Conservation (phyloP, 2,113 vertebrate species). For the Crotalus helleri region DNA sequence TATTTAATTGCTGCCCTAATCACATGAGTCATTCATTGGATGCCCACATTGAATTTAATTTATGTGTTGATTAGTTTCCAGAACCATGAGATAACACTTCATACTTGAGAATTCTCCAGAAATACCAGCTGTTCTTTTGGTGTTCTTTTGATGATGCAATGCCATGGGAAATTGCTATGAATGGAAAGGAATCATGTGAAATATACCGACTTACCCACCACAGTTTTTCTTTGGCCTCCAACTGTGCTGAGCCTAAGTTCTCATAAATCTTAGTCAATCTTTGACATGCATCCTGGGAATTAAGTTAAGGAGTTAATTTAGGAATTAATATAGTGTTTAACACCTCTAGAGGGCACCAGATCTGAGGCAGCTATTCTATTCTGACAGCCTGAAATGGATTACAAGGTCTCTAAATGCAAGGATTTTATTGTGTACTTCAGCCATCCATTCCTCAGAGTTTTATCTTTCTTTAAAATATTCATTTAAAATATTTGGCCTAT, state of each 20-base stretch:
- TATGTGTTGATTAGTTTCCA: neutral
- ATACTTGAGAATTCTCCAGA: neutral
- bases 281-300: neutral
- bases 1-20: constrained; percentile 11
- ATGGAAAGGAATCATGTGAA: neutral
- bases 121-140: neutral
- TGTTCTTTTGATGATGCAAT: neutral
- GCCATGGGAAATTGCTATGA: neutral
- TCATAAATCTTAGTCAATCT: neutral
- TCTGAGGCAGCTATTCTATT: neutral
- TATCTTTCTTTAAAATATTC: neutral
- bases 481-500: neutral
- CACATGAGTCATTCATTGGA: neutral
- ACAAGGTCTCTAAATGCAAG: neutral
- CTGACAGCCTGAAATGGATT: neutral
- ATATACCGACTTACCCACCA: neutral
- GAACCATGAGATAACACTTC: neutral
- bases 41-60: neutral
- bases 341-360: neutral
- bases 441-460: neutral
- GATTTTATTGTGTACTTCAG: neutral
- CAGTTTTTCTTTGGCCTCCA: neutral
- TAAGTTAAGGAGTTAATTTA: neutral
- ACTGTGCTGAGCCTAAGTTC: neutral
- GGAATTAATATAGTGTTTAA: neutral